Conservation (phyloP, 2,113 vertebrate genomes). For the Campylomormyrus tamandua region DNA sequence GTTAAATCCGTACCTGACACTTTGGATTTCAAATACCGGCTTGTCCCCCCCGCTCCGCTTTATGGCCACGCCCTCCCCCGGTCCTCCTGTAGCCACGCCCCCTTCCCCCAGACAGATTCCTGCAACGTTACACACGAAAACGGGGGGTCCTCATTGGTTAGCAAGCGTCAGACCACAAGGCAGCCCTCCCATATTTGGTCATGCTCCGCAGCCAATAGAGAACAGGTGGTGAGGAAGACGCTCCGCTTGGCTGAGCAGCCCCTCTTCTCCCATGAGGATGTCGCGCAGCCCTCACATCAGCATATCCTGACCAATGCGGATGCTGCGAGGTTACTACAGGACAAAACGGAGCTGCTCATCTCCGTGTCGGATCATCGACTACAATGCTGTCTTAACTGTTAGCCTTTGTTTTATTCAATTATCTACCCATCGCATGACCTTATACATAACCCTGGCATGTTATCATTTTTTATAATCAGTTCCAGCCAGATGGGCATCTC, state of each 20-base stretch:
- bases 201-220: conserved; percentile 36
- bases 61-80: conserved; percentile 32
- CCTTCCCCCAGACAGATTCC: conserved; percentile 9
- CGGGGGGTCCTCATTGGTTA: conserved; percentile 53
- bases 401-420: not conserved
- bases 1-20: conserved; percentile 27
- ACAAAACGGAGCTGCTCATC: conserved; percentile 21
- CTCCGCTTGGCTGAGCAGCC: not conserved
- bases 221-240: conserved; percentile 16
- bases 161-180: conserved; percentile 70
- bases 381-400: not conserved
- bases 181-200: conserved; percentile 56
- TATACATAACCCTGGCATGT: not conserved
- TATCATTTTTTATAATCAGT: not conserved
- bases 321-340: conserved; percentile 54
- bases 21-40: conserved; percentile 62
- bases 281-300: conserved; percentile 3
- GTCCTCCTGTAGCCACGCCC: conserved; percentile 38
- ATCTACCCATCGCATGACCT: not conserved
- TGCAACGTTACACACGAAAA: conserved; percentile 38
- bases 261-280: conserved; percentile 24
- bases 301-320: conserved; percentile 24
- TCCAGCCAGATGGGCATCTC: not conserved
- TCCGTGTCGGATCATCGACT: not conserved
- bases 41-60: conserved; percentile 31